Evolutionary conservation across 2,797 vertebrate genomes (phyloP).

Genomic region (Molossus molossus): DNA sequence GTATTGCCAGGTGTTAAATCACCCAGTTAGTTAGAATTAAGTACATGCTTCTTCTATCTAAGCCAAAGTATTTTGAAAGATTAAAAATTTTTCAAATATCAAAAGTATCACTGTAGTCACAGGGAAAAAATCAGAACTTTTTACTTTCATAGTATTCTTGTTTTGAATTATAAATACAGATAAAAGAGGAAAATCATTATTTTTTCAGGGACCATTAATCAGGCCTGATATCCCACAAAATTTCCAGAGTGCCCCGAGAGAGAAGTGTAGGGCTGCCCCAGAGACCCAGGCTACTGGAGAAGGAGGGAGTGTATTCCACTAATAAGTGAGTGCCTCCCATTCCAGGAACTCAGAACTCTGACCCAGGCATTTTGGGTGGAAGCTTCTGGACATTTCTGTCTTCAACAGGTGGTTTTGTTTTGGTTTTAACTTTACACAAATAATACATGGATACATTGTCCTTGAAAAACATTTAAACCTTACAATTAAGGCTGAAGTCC

Average conservation of each 20-base stretch:
- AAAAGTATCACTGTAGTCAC: background rate
- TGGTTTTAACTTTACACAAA: constrained; percentile 38
- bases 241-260: background rate
- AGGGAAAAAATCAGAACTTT: constrained; percentile 5
- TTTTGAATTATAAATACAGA: constrained; percentile 41
- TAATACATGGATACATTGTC: background rate
- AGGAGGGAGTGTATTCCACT: background rate
- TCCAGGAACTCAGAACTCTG: background rate
- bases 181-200: background rate
- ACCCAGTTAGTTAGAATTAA: constrained; percentile 52
- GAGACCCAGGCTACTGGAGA: background rate
- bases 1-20: constrained; percentile 18
- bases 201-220: background rate
- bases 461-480: constrained; percentile 40
- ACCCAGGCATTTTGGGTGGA: background rate
- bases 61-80: background rate
- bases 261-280: background rate
- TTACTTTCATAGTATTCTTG: constrained; percentile 37
- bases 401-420: constrained; percentile 32
- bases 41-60: background rate
- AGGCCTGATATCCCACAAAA: background rate
- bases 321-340: background rate
- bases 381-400: background rate
- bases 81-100: constrained; percentile 35
- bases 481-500: background rate